Base-by-base conservation (phyloP, 2,797 vertebrate genomes). In the Gobionotothen gibberifrons region DNA sequence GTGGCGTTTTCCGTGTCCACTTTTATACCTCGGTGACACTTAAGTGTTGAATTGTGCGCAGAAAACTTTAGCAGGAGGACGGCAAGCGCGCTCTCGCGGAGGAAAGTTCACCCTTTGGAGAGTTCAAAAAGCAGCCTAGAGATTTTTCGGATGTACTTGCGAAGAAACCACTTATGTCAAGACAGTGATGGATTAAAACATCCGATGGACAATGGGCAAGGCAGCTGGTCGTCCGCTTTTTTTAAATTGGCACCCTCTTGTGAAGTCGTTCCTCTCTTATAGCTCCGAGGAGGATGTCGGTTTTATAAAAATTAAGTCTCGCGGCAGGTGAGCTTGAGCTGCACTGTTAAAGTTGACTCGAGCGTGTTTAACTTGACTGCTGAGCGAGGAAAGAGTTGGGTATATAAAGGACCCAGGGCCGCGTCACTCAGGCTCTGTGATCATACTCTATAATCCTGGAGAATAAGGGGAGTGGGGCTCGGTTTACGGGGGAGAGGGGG, bases 381-480 rank as follows among this genome's bases (percentile, higher is more conserved):
- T 71, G 78, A 83, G 84, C 55, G 76, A 42, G 89, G 83, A 64
- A n/a, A 71, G 61, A 71, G 79, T 67, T 39, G 85, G 87, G 76
- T 89, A 92, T 94, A 92, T 93, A 95, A 91, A 92, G 90, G 81
- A 74, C 68, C 83, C 79, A 1, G 58, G 81, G 53, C 61, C 92
- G 87, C 96, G 96, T 96, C 95, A 96, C 91, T 83, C 89, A 65
- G 89, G 90, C 88, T 79, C 90, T 93, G 93, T 88, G 89, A 93
- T 93, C 93, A 94, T 94, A 85, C 88, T 90, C 90, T 92, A 91
- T 92, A 84, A 91, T 87, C 88, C 91, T 71, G 57, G 64, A 69
- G 89, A 90, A 92, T 87, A 90, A 84, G 79, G 32, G 75, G 74
- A 74, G 81, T 55, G 49, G 44, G 58, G 83, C 85, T 91, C 94